Conservation (phyloP, 1,140 invertebrate species). For the Conopomorpha cramerella region DNA sequence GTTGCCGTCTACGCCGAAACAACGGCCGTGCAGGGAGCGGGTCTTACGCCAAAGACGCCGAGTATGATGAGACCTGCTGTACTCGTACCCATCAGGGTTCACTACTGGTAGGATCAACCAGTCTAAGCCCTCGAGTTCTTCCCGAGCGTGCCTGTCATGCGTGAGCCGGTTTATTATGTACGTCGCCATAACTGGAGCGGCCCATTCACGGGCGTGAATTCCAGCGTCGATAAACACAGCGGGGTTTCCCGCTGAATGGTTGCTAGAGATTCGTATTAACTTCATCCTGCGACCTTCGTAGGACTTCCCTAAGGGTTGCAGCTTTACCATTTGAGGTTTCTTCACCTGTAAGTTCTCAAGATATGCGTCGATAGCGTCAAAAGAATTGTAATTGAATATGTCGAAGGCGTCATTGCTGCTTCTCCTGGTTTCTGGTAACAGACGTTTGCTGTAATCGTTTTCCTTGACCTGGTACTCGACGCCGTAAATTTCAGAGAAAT, state of each 20-base stretch:
- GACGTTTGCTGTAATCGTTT: constrained; percentile 36
- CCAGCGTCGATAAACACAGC: constrained; percentile 4
- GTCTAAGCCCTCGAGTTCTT: constrained; percentile 48
- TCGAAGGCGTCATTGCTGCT: too few relatives aligned
- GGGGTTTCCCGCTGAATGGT: background rate
- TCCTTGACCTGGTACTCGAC: constrained; percentile 20
- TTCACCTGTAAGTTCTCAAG: too few relatives aligned
- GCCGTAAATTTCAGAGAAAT: constrained; percentile 14
- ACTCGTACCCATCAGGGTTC: constrained; percentile 64
- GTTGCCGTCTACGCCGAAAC: constrained; percentile 62
- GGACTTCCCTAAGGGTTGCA: constrained; percentile 48
- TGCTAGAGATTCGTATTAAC: constrained; percentile 10
- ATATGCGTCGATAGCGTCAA: too few relatives aligned
- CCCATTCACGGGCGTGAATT: constrained; percentile 68
- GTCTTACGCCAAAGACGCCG: constrained; percentile 58
- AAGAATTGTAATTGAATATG: background rate
- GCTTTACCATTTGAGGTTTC: constrained; percentile 28
- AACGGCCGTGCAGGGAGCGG: constrained; percentile 37
- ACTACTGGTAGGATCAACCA: constrained; percentile 61
- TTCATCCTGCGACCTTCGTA: constrained; percentile 51
- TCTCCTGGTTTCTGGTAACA: too few relatives aligned
- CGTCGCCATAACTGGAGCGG: constrained; percentile 61
- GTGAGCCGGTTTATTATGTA: constrained; percentile 58
- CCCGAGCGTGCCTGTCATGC: constrained; percentile 11
- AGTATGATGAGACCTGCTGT: constrained; percentile 18